A percentile compares a stretch with the other conserved stretches of the same genome.
phyloP scores from a whole-genome alignment of 2,113 vertebrate species.

The Cephalopholis sonnerati region DNA sequence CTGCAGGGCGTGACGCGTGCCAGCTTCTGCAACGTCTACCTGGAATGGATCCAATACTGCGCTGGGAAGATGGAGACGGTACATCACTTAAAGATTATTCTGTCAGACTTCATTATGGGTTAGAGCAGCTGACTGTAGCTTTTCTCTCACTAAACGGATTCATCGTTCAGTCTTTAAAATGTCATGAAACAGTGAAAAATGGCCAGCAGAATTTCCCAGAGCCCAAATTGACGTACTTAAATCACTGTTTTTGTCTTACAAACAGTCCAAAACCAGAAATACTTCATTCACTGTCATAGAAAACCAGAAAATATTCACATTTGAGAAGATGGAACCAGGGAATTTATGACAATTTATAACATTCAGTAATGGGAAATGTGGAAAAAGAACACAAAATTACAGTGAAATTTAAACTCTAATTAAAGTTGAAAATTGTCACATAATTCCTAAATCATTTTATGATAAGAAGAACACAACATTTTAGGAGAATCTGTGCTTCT shows the following conservation, averaged over 20 bases:
- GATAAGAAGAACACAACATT: background rate
- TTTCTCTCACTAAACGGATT: background rate
- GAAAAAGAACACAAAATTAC: background rate
- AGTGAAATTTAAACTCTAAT: background rate
- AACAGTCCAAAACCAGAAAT: background rate
- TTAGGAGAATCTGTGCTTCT: background rate
- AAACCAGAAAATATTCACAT: background rate
- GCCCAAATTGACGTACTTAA: background rate
- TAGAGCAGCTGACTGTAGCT: background rate
- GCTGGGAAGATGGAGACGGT: slow-evolving; percentile 91
- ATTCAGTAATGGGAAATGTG: background rate
- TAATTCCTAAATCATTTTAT: background rate
- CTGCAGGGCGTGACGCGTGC: slow-evolving; percentile 97
- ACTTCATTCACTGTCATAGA: background rate
- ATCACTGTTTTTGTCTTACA: background rate
- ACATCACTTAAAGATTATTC: slow-evolving; percentile 16
- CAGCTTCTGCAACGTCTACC: slow-evolving; percentile 96
- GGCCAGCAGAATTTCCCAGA: background rate
- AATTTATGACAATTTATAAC: background rate
- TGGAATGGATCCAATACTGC: slow-evolving; percentile 98
- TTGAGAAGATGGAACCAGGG: background rate
- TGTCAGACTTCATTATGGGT: background rate
- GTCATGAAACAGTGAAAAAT: background rate
- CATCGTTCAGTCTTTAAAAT: background rate
- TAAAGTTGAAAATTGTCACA: background rate